A percentile compares a stretch with the other conserved stretches of the same genome.
phyloP scores from a whole-genome alignment of 2,888 invertebrate genomes.

The Cheilosia pagana region DNA sequence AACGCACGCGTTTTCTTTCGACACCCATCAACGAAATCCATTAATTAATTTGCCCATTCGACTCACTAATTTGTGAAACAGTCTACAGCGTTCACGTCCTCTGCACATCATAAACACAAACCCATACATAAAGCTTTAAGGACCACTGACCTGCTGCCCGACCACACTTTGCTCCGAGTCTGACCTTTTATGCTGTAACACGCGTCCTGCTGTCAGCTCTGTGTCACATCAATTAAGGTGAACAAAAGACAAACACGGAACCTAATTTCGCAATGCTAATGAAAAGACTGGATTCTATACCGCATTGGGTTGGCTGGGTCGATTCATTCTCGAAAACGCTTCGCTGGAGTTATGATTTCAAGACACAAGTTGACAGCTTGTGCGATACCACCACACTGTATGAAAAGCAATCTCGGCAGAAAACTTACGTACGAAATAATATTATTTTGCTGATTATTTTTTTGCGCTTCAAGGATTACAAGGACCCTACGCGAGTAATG shows the following conservation, averaged over 20 bases:
- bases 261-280: constrained; percentile 60
- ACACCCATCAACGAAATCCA: background rate
- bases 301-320: constrained; percentile 1
- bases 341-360: constrained; percentile 40
- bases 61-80: background rate
- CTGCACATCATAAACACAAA: constrained; percentile 19
- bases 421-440: constrained; percentile 45
- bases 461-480: constrained; percentile 73
- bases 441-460: constrained; percentile 71
- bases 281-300: constrained; percentile 42
- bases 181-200: constrained; percentile 44
- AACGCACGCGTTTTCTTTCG: background rate
- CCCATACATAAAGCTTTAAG: constrained; percentile 2
- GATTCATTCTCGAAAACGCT: constrained; percentile 13
- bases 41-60: constrained; percentile 7
- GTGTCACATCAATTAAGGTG: constrained; percentile 65
- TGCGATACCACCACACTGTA: background rate
- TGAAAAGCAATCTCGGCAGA: constrained; percentile 47
- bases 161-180: constrained; percentile 11
- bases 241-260: constrained; percentile 60
- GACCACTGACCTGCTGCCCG: constrained; percentile 33
- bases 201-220: constrained; percentile 40
- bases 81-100: constrained; percentile 1
- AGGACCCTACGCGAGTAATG: constrained; percentile 51
- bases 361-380: background rate